Evolutionary conservation across 2,797 vertebrate genomes (phyloP), one percentile per base, ranked within the genome.

Genomic region (Oophaga sylvatica): DNA sequence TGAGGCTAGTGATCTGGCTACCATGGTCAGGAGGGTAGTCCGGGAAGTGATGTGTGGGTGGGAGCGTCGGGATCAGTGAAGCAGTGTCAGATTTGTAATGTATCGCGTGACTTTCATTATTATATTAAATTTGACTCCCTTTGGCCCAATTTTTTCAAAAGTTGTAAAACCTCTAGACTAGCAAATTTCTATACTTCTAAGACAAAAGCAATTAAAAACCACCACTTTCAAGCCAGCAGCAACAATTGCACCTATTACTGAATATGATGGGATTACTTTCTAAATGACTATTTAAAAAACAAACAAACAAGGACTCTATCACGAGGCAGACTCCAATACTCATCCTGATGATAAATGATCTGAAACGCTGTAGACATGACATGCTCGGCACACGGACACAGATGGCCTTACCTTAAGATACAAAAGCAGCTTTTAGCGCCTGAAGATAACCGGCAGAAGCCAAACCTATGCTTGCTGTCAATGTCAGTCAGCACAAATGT

Each of bases 371-470:
- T 60, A 84, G 83, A 88, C 19, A 62, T 75, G 83, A 88, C 83
- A 88, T 88, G 67, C 41, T 7, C 77, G 19, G 19, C 79, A 67
- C 59, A 65, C 79, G 81, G 79, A 77, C 68, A 81, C 78, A 80
- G 67, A 59, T 81, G 59, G 92, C 91, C 95, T 94, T 93, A 97
- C 96, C 96, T 97, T 92, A 97, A 92, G 93, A 97, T 96, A 91
- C 96, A 97, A 94, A 96, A 96, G 93, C 96, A 96, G 93, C 95
- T 96, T 92, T 95, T 96, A 88, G 95, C 95, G 90, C 96, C 96
- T 0, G 96, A 96, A 90, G 96, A 96, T 91, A 97, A 95, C 87
- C 96, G 96, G 89, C 96, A 95, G 93, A 96, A 95, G 20, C 96
- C 95, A 79, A 96, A 96, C 91, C 95, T 94, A 95, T 95, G 95